phyloP scores from a whole-genome alignment of 2,113 vertebrate genomes.

The Cariama cristata region DNA sequence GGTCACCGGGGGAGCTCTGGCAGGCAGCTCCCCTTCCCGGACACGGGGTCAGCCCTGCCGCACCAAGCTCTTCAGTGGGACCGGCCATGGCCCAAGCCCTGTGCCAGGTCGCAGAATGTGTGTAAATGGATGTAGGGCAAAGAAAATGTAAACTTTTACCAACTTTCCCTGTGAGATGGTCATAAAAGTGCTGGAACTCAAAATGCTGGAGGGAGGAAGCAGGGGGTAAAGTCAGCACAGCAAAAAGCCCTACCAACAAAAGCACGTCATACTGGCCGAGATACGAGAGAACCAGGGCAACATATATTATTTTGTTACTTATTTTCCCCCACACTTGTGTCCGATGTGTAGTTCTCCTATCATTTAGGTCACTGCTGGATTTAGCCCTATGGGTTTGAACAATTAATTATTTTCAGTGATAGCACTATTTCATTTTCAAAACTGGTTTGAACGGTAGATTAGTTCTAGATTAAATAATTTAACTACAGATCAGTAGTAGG shows the following conservation, averaged over 20 bases:
- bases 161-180: background rate
- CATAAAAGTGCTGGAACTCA: background rate
- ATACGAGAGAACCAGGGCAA: background rate
- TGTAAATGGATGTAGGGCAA: background rate
- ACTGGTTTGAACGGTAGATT: conserved; percentile 61
- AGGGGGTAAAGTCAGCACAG: background rate
- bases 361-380: conserved; percentile 26
- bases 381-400: conserved; percentile 49
- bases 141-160: background rate
- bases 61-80: background rate
- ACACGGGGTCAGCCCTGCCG: accelerated
- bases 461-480: conserved; percentile 74
- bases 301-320: background rate
- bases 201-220: background rate
- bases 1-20: background rate
- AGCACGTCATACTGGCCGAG: background rate
- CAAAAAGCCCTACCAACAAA: background rate
- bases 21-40: background rate
- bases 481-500: conserved; percentile 64
- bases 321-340: background rate
- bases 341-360: background rate
- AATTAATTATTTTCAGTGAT: conserved; percentile 65
- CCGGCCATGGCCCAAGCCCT: background rate
- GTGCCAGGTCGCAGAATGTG: background rate
- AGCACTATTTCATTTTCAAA: conserved; percentile 54